Percentiles rank a stretch among this genome's conserved stretches.
These are phyloP conservation scores for Zalophus californianus DNA, from an alignment of 2,797 vertebrate genomes.

Conservation along the genomic window DNA sequence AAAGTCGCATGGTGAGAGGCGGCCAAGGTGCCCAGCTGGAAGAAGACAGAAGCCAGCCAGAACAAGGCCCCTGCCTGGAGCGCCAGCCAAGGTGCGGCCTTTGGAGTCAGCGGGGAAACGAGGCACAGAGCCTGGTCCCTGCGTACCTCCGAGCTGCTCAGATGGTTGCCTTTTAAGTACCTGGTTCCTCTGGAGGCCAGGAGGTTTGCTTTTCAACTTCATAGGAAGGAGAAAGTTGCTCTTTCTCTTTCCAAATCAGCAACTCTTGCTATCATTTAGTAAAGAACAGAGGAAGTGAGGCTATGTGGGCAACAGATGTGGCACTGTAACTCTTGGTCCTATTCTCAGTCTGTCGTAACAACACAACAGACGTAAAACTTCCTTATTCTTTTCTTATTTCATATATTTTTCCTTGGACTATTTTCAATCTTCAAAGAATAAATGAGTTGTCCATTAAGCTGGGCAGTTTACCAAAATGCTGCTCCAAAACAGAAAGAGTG, in stretches of 20 bases:
- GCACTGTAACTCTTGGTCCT: not conserved
- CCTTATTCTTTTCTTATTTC: not conserved
- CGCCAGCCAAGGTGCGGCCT: not conserved
- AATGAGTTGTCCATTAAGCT: not conserved
- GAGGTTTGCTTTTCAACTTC: not conserved
- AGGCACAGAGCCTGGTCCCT: not conserved
- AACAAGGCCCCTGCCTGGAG: not conserved
- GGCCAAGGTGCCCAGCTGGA: not conserved
- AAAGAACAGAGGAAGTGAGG: not conserved
- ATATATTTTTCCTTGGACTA: not conserved
- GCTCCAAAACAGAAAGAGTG: not conserved
- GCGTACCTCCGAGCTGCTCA: not conserved
- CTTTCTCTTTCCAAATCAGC: not conserved
- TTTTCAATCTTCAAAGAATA: not conserved
- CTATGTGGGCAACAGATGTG: not conserved
- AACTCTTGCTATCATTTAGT: not conserved
- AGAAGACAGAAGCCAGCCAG: not conserved
- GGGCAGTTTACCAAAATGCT: not conserved
- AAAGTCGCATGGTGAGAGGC: rapidly evolving
- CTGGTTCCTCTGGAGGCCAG: not conserved
- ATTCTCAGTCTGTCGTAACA: not conserved
- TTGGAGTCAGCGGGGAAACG: not conserved
- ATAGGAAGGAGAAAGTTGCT: not conserved
- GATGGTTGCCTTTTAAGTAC: not conserved
- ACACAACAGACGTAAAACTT: not conserved